phyloP scores from a whole-genome alignment of 2,113 vertebrate species.

The Tachysurus fulvidraco region DNA sequence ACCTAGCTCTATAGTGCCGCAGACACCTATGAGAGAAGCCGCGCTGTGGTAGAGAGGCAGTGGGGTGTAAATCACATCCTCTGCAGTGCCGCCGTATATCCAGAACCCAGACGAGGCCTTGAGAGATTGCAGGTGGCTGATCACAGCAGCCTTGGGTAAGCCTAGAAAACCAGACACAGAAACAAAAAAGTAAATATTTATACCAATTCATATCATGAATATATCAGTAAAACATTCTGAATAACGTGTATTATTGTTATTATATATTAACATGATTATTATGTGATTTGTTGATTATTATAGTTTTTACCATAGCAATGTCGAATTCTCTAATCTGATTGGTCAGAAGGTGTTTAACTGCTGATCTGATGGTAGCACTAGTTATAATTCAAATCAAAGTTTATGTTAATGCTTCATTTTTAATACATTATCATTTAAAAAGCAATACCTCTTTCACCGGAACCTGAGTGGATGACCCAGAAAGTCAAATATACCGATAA shows the following conservation, averaged over 20 bases:
- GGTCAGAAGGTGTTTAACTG: background rate
- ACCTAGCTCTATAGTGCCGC: slow-evolving; percentile 90
- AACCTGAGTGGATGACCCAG: background rate
- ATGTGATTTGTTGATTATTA: background rate
- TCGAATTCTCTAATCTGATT: background rate
- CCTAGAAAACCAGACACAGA: slow-evolving; percentile 68
- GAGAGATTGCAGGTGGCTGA: slow-evolving; percentile 82
- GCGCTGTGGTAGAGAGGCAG: slow-evolving; percentile 93
- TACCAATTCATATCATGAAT: background rate
- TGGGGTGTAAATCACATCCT: slow-evolving; percentile 85
- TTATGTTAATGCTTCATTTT: background rate
- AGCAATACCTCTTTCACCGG: background rate
- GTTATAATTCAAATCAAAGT: background rate
- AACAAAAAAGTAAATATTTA: background rate
- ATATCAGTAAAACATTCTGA: background rate
- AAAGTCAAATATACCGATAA: background rate
- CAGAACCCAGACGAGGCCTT: slow-evolving; percentile 81
- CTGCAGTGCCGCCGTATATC: slow-evolving; percentile 77
- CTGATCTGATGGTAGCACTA: background rate
- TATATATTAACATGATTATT: background rate
- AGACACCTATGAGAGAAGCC: slow-evolving; percentile 85
- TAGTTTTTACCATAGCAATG: background rate
- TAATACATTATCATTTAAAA: background rate
- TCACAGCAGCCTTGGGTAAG: slow-evolving; percentile 90
- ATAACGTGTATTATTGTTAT: too few species aligned